Evolutionary conservation across 2,113 vertebrate genomes (phyloP), one percentile per base, ranked within the genome.

Genomic region (Onychorhynchus coronatus): DNA sequence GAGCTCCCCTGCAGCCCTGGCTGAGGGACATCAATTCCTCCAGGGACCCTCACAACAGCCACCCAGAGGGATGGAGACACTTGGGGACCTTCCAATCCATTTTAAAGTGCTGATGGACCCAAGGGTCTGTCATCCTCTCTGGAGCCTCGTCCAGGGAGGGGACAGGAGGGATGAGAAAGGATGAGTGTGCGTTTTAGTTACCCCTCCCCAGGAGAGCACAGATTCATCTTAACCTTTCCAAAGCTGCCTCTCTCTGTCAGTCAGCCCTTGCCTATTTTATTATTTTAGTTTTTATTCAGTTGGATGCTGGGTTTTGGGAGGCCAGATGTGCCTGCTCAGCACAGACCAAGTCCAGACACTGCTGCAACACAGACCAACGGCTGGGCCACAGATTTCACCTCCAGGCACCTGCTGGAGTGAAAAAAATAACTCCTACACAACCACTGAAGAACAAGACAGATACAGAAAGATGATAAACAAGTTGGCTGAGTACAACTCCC

Each of bases 131-230:
- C 58, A 80, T 21, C 22, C 30, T 37, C 33, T 20, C 19, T 21
- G 49, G 16, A 55, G 16, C 7, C 47, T 72, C 3, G 0, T 50
- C 3, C 0, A 1, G 44, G n/a, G 17, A 63, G 8, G 13, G 6
- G 30, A 66, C 8, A 10, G 62, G 35, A 89, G 31, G 76, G 8
- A 12, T 8, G 8, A 67, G 18, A 72, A 75, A 83, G n/a, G 37
- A 78, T 17, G 27, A 66, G 5, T 2, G 5, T 15, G 31, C 17
- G 19, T 65, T 73, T 49, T 53, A 41, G 28, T 55, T 44, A 75
- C 8, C 44, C 52, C n/a, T n/a, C n/a, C 52, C 24, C 31, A 50
- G 15, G 23, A 85, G 35, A 37, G 56, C 37, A 79, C 50, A 56
- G 30, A 50, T 50, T 70, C 46, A 49, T 20, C 44, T 77, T 2